Conservation (phyloP, 2,797 vertebrate species). For the Mergus octosetaceus region DNA sequence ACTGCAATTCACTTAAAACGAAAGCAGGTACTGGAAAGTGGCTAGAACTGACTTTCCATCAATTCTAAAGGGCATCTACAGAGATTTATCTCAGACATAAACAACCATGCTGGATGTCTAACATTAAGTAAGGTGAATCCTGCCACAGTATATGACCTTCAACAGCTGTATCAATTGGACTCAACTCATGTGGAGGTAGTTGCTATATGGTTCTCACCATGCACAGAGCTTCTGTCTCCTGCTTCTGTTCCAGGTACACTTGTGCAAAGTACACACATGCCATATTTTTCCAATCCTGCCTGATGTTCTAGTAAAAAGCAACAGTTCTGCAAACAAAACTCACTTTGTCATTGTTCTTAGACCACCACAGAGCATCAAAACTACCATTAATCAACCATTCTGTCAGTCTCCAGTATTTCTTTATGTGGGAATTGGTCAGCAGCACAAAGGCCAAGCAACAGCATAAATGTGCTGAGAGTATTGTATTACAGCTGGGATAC, state of each 20-base stretch:
- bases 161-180: not conserved
- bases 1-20: not conserved
- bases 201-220: not conserved
- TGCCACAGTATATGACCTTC: not conserved
- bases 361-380: not conserved
- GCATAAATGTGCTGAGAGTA: not conserved
- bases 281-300: not conserved
- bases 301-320: not conserved
- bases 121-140: not conserved
- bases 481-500: not conserved
- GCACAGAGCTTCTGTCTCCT: not conserved
- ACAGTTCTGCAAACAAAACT: not conserved
- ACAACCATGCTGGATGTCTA: not conserved
- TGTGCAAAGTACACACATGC: accelerated
- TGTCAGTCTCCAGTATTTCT: not conserved
- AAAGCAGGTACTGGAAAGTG: not conserved
- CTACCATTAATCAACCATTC: not conserved
- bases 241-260: not conserved
- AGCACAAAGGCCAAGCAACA: not conserved
- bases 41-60: not conserved
- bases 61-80: not conserved
- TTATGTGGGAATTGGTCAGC: not conserved
- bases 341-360: not conserved
- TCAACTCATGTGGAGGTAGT: not conserved
- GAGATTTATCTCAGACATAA: not conserved